Conservation (phyloP, 2,113 vertebrate genomes). For the Cephalophus harveyi region DNA sequence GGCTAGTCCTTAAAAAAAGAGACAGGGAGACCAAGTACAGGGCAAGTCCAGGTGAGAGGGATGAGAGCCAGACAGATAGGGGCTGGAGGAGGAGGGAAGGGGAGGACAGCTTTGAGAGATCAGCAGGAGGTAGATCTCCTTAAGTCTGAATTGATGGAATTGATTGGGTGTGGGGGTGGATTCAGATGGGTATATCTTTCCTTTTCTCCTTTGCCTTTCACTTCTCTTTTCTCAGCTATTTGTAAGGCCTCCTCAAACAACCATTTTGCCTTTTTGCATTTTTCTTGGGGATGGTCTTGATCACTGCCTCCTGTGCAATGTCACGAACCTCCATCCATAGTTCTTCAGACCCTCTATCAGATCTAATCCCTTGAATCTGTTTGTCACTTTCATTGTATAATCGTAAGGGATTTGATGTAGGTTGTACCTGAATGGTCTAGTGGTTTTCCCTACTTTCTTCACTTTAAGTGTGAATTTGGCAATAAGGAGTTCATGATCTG, state of each 20-base stretch:
- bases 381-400: not conserved
- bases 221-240: not conserved
- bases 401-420: not conserved
- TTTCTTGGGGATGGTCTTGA: not conserved
- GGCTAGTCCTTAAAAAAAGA: not conserved
- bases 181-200: not conserved
- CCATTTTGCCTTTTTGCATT: not conserved
- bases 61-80: too few relatives aligned
- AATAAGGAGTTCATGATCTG: not conserved
- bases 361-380: not conserved
- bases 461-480: not conserved
- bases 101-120: not conserved
- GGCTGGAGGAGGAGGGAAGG: not conserved
- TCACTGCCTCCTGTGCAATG: not conserved
- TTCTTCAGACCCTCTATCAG: not conserved
- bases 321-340: not conserved
- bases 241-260: not conserved
- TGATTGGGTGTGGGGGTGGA: not conserved
- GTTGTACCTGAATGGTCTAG: not conserved
- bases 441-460: not conserved
- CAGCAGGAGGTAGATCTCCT: not conserved
- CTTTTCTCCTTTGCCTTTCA: not conserved
- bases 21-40: not conserved
- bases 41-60: not conserved
- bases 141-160: rapidly evolving